These are phyloP conservation scores for Verasper variegatus DNA, from an alignment of 2,113 vertebrate genomes.

Conservation along the genomic window DNA sequence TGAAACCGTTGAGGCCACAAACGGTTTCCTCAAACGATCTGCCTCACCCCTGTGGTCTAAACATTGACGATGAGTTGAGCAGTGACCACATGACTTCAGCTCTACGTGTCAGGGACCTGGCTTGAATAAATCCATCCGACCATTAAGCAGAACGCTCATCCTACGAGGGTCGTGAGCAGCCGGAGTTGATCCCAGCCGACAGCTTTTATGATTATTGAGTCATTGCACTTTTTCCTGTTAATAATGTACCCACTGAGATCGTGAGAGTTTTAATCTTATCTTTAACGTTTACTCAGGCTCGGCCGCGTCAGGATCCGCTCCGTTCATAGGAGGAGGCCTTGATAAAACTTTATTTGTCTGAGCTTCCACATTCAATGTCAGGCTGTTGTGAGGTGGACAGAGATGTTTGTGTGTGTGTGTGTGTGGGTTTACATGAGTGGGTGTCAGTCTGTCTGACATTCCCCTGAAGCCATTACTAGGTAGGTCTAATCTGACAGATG, in stretches of 20 bases:
- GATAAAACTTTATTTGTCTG: conserved; percentile 40
- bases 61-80: not conserved
- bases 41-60: not conserved
- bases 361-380: conserved; percentile 37
- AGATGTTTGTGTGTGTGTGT: conserved; percentile 8
- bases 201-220: not conserved
- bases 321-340: conserved; percentile 14
- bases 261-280: conserved; percentile 39
- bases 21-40: not conserved
- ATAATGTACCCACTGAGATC: not conserved
- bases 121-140: not conserved
- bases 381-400: conserved; percentile 35
- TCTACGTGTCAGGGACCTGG: not conserved
- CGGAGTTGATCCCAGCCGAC: not conserved
- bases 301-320: not conserved
- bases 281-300: conserved; percentile 19
- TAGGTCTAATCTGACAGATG: conserved; percentile 62
- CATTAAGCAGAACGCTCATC: not conserved
- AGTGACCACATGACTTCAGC: not conserved
- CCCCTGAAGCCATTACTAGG: conserved; percentile 13
- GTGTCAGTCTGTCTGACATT: not conserved
- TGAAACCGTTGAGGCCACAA: conserved; percentile 3
- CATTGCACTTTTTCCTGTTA: conserved; percentile 2
- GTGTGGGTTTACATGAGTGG: not conserved
- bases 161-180: not conserved